Base-by-base conservation (phyloP, 2,888 invertebrate species). In the Clunio marinus region DNA sequence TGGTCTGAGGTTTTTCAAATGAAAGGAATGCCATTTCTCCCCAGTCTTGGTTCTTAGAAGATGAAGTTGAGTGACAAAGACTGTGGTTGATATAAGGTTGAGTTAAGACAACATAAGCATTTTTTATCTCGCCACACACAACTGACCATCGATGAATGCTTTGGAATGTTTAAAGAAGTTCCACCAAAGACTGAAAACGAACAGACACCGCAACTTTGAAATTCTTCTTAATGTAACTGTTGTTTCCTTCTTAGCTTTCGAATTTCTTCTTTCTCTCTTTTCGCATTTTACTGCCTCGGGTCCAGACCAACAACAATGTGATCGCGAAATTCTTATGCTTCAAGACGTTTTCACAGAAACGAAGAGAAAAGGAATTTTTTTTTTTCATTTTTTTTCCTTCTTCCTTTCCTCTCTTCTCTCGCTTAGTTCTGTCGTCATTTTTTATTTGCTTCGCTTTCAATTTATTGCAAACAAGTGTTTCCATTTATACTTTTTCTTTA, bases 401-500 rank as follows among this genome's bases (percentile, higher is more conserved):
- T 57, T 27, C 10, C 10, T 10, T 32, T 32, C 32, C 10, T 32
- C 32, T 32, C 5, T 4, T 32, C 5, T 32, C 32, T 10, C 57
- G 57, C 57, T 24, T 27, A 4, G 51, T 22, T 51, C 51, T 51
- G 51, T 22, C 51, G 51, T 51, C 20, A 51, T 51, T 51, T 51
- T 51, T 51, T 51, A 22, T n/a, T n/a, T 51, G 51, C 51, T 51
- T 51, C 7, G 27, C n/a, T 57, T 57, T 57, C 57, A 57, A 57
- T 57, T 57, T 57, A 57, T 57, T 57, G 57, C 57, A 57, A 57
- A 57, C 57, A 57, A 57, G 57, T 57, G 57, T 57, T 27, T 57
- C 10, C 27, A 57, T 24, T 7, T 7, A 10, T 7, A 7, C 27
- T 27, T 57, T 8, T 27, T 27, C 27, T 27, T 57, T 8, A 8